Percentiles rank a stretch among this genome's conserved stretches.
Evolutionary conservation across 2,888 invertebrate genomes (phyloP).

Genomic region (Calameuta pallipes): DNA sequence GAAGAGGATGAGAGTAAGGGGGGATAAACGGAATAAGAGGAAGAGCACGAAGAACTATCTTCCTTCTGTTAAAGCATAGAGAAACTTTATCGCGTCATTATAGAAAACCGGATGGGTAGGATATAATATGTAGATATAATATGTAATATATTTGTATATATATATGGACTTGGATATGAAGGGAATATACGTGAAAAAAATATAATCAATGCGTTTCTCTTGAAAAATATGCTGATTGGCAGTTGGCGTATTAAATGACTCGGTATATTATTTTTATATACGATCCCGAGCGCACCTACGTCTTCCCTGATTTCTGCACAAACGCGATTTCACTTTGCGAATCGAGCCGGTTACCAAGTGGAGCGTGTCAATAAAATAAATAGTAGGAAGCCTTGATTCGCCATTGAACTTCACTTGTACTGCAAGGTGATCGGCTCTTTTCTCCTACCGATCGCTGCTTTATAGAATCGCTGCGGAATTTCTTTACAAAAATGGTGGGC

Average conservation of each 20-base stretch:
- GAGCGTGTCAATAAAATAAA: slow-evolving; percentile 47
- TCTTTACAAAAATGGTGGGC: not conserved
- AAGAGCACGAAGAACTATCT: not conserved
- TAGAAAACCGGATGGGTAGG: not conserved
- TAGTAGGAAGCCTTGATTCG: slow-evolving; percentile 33
- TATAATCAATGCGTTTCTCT: not conserved
- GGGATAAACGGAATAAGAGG: not conserved
- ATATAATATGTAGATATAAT: not conserved
- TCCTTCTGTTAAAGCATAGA: not conserved
- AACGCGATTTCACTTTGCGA: slow-evolving; percentile 1
- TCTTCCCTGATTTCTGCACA: not conserved
- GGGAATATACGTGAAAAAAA: not conserved
- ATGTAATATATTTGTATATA: too few species aligned
- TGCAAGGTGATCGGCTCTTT: not conserved
- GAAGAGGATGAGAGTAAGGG: not conserved
- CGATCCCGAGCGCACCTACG: not conserved
- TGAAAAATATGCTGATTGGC: not conserved
- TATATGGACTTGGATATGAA: not conserved
- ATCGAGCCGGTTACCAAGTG: slow-evolving; percentile 35
- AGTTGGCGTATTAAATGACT: not conserved
- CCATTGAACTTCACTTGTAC: slow-evolving; percentile 44
- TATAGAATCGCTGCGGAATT: not conserved
- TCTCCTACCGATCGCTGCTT: not conserved
- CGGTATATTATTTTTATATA: not conserved
- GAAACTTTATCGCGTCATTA: not conserved